Conservation (phyloP, 2,797 vertebrate genomes). For the Myiotriccus ornatus region DNA sequence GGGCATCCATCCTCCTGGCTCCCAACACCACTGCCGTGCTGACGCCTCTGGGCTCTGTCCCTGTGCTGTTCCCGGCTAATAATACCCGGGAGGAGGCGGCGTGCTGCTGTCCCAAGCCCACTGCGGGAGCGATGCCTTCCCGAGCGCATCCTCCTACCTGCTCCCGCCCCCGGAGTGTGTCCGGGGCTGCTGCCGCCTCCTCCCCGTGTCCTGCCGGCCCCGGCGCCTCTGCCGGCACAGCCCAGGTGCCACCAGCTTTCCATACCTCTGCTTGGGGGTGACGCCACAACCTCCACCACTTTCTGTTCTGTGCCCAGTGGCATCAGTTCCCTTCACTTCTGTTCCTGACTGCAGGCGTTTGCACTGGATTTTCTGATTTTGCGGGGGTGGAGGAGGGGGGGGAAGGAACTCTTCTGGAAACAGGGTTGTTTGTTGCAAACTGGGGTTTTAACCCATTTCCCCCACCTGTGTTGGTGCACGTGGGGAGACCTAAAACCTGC, state of each 20-base stretch:
- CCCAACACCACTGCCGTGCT: not conserved
- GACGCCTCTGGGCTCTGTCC: not conserved
- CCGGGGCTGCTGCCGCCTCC: not conserved
- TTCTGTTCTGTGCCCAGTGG: not conserved
- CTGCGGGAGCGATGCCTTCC: not conserved
- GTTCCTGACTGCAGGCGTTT: rapidly evolving
- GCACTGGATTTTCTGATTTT: not conserved
- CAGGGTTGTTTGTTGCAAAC: not conserved
- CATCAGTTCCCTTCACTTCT: not conserved
- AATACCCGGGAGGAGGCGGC: not conserved
- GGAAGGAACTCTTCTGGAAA: not conserved
- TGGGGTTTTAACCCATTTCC: not conserved
- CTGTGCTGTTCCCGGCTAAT: not conserved
- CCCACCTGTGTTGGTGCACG: rapidly evolving
- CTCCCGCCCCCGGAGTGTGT: not conserved
- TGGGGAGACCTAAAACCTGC: not conserved
- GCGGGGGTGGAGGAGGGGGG: no score
- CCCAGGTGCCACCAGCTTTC: not conserved
- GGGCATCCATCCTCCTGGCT: not conserved
- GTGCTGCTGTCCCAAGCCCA: not conserved
- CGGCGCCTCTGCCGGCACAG: not conserved
- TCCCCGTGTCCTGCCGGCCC: rapidly evolving
- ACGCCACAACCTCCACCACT: not conserved
- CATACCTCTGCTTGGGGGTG: rapidly evolving
- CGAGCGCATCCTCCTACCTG: not conserved